Base-by-base conservation (phyloP, 2,797 vertebrate genomes). In the Spatula versicolor region DNA sequence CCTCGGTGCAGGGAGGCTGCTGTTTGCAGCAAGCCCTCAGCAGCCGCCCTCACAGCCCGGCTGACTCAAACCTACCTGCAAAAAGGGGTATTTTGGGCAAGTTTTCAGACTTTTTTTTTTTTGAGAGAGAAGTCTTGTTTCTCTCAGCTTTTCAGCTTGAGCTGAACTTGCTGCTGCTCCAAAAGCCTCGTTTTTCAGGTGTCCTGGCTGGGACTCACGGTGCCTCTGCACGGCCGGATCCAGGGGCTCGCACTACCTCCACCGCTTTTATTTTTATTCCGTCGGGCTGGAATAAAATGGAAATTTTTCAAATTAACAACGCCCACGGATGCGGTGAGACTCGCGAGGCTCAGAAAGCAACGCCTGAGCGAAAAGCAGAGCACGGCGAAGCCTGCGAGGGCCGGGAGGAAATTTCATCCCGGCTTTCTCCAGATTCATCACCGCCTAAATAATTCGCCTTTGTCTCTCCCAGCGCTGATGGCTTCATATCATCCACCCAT, bases 231-330 rank as follows among this genome's bases (percentile, higher is more conserved):
- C 3, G 6, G 73, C 37, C 9, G 16, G 71, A 71, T 64, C 52
- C 73, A 60, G 73, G 90, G 72, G 92, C 69, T 94, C 75, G 22
- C 3, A 11, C 35, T 85, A 13, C 59, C 79, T 72, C 92, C 31
- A 22, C 43, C 66, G 52, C 78, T 77, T 50, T 80, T 85, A 52
- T 55, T 94, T 86, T 92, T 81, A 78, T 91, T 86, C 89, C 6
- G 1, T 91, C 80, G 77, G 83, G 43, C 77, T 83, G 93, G 92
- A 96, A 94, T 88, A 82, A 94, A 92, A 86, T 37, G 59, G 83
- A 31, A 76, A 85, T 81, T 94, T 96, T 92, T 95, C 81, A 91
- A 93, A 87, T 72, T 90, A 93, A 75, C 84, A 81, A 90, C 93
- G 55, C 89, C 88, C 89, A 78, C 58, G 6, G 55, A 46, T 9